Base-by-base conservation (phyloP, 2,888 invertebrate genomes). In the Heliconius cydno region DNA sequence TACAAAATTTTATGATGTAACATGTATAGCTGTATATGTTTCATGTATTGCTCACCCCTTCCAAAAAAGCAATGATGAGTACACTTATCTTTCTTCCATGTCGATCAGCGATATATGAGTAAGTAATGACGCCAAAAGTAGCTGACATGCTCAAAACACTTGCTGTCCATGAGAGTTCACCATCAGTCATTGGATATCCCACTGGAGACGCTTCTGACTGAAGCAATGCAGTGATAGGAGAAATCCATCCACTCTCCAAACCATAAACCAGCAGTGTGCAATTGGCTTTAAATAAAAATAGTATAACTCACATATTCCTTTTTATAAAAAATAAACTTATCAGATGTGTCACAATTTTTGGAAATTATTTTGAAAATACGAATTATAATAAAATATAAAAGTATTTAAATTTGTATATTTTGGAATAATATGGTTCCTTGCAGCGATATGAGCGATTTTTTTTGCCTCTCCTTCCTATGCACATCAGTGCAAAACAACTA, bases 51-150 rank as follows among this genome's bases (percentile, higher is more conserved):
- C 68, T 80, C 30, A 80, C 79, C 25, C 28, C 30, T 73, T 77
- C 57, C 22, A 67, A 67, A 41, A 77, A 28, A 2, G 94, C 91
- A 22, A 95, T 90, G 1, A 93, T 82, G 10, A 95, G 84, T 0
- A 94, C 89, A 6, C 94, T 90, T 38, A 85, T 83, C 85, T 92
- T 94, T 71, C 95, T 87, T 1, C 95, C 95, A 73, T 89, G 88
- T 46, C 82, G 86, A 82, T 95, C 93, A 3, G 92, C 90, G 30
- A 92, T 80, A 66, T 88, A 88, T 28, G 95, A 90, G 84, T 90
- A 95, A n/a, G 93, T 80, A 19, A 92, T 86, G 9, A 92, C 92
- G 0, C 91, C 91, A 19, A 88, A 79, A 25, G 89, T 85, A 19
- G 90, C 94, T 1, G 91, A 89, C 13, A 94, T 82, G 77, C 90